Evolutionary conservation across 1,140 invertebrate species (phyloP), one percentile per base, ranked within the genome.

Genomic region (Lepidurus apus): DNA sequence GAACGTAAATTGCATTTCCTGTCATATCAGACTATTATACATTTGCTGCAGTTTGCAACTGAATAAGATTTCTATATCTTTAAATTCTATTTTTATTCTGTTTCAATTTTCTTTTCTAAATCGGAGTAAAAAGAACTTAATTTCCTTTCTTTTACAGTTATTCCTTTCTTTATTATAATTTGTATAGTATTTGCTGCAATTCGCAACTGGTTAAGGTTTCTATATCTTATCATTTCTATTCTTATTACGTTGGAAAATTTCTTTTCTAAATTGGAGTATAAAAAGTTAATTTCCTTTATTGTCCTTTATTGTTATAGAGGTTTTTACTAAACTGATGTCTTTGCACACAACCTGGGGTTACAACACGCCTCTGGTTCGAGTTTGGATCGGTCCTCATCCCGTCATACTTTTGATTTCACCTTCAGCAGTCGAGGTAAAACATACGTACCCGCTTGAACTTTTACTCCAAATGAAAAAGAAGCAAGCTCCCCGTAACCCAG

Each of bases 381-480:
- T 79, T 44, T 79, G 78, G 78, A 21, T 74, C 45, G 78, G 78
- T 8, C 78, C 78, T 21, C 75, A 47, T 42, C 78, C 78, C 7
- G 75, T 79, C 26, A 45, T 79, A 10, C 65, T 79, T 26, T 7
- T 75, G 3, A 75, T 45, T 74, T 75, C 78, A 10, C 73, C 78
- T 1, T 34, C 43, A 26, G 78, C 65, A 17, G 43, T 74, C 0
- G 78, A 79, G 78, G 78, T 79, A 24, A 74, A 13, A 43, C n/a
- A 44, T 42, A 65, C 17, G 8, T 13, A 65, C 6, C n/a, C 13
- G 53, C 21, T 7, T 65, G 17, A 65, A 21, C 8, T 17, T 13
- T 65, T 65, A 13, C 21, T 17, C 17, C 3, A n/a, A 65, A n/a
- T 21, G 53, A 13, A 21, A 13, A 65, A 65, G 53, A 17, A 65